Conservation (phyloP, 1,140 invertebrate species). For the Drosophila nikananu region DNA sequence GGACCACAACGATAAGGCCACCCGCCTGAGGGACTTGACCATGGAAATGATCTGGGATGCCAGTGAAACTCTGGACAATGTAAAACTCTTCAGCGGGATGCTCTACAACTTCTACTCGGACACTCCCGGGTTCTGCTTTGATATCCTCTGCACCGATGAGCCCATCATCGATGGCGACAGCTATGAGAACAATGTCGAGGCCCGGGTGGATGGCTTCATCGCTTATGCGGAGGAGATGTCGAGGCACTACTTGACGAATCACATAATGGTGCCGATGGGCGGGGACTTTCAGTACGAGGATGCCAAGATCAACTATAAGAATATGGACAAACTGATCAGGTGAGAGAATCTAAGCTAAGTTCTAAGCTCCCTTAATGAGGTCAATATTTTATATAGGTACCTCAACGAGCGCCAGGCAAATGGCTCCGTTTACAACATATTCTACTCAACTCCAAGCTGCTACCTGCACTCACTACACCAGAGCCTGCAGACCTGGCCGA, state of each 20-base stretch:
- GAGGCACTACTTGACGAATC: conserved; percentile 88
- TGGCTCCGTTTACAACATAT: conserved; percentile 87
- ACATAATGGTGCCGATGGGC: conserved; percentile 96
- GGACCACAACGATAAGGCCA: conserved; percentile 94
- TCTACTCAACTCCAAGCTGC: conserved; percentile 92
- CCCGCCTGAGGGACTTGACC: conserved; percentile 88
- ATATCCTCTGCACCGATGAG: conserved; percentile 92
- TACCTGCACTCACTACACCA: conserved; percentile 94
- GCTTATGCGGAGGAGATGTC: conserved; percentile 86
- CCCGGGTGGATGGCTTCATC: conserved; percentile 88
- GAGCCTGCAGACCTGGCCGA: conserved; percentile 88
- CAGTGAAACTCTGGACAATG: no score
- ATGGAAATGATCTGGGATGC: conserved; percentile 85
- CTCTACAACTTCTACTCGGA: conserved; percentile 93
- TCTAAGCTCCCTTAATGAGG: background rate
- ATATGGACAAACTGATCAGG: conserved; percentile 96
- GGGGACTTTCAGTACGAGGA: conserved; percentile 96
- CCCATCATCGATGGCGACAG: conserved; percentile 92
- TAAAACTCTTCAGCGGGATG: conserved; percentile 90
- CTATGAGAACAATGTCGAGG: conserved; percentile 90
- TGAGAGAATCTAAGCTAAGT: conserved; percentile 82
- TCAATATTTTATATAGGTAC: conserved; percentile 3
- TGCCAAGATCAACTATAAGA: conserved; percentile 93
- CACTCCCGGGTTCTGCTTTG: conserved; percentile 96
- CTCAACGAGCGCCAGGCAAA: conserved; percentile 87